Base-by-base conservation (phyloP, 2,113 vertebrate genomes). In the Hyperopisus bebe region DNA sequence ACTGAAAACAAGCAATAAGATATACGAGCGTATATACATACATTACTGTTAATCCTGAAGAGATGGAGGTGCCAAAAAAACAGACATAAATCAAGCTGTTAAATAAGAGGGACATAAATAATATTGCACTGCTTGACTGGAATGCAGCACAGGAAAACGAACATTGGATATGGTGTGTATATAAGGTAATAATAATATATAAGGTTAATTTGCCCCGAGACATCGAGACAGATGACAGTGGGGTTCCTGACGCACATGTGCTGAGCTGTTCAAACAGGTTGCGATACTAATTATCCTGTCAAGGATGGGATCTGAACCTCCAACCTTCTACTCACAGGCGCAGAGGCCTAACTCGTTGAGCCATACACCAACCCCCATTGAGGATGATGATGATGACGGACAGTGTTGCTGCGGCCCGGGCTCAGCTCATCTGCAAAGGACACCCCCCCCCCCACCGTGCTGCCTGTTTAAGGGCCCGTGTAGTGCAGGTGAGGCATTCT, bases 31-130 rank as follows among this genome's bases (percentile, higher is more conserved):
- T 85, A 88, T 86, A 88, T 88, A 89, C 90, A 90, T 88, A 90
- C 89, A 91, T 87, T 85, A 62, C 24, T 42, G 88, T 77, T 91
- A 87, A 92, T 92, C 87, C 90, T 44, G 39, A 31, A 88, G 86
- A 87, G 62, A 91, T 53, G 19, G 47, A 90, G 31, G 48, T 44
- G 80, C 35, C 27, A 88, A 88, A 62, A 91, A 89, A 88, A 89
- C 90, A 21, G 86, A 74, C n/a, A 74, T 39, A 88, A 91, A 90
- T 89, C 44, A 7, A 31, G 39, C 47, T 46, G 53, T 58, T 70
- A n/a, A 44, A 80, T 88, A 44, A 35, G 88, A 90, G 88, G 35
- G 21, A 80, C 89, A 91, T 83, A 90, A 90, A 91, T 88, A 87
- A 58, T 77, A 90, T 17, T 31, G 9, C 48, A 86, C 82, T 10